Conservation (phyloP, 1,140 invertebrate genomes). For the Melitaea cinxia region DNA sequence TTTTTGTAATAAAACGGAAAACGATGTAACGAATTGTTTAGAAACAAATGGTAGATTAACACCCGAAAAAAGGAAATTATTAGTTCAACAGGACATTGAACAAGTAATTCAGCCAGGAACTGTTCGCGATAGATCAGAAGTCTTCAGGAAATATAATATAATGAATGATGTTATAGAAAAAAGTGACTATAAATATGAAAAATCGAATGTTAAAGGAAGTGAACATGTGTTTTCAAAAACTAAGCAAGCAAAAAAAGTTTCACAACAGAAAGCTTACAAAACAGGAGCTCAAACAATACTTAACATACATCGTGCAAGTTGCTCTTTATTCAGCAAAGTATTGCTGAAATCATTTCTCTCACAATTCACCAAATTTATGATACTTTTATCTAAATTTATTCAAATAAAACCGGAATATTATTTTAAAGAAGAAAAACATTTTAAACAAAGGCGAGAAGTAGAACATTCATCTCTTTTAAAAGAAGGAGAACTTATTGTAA, state of each 20-base stretch:
- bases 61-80: slow-evolving; percentile 31
- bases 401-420: slow-evolving; percentile 42
- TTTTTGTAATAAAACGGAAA: slow-evolving; percentile 24
- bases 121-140: slow-evolving; percentile 27
- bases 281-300: slow-evolving; percentile 66
- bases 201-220: slow-evolving; percentile 30
- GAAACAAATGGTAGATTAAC: slow-evolving; percentile 22
- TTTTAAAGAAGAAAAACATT: slow-evolving; percentile 13
- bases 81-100: slow-evolving; percentile 35
- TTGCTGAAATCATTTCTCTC: slow-evolving; percentile 73
- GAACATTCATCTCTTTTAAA: slow-evolving; percentile 1
- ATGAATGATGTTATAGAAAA: slow-evolving; percentile 1
- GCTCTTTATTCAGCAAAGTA: slow-evolving; percentile 55
- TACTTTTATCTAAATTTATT: slow-evolving; percentile 63
- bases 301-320: slow-evolving; percentile 49
- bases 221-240: slow-evolving; percentile 14
- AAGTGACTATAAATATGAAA: slow-evolving; percentile 27
- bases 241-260: slow-evolving; percentile 32
- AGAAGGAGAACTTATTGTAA: slow-evolving; percentile 39
- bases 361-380: slow-evolving; percentile 75
- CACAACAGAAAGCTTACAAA: slow-evolving; percentile 51
- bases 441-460: background rate
- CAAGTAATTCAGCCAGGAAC: slow-evolving; percentile 37
- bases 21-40: slow-evolving; percentile 30
- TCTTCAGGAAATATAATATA: slow-evolving; percentile 25